A percentile compares a stretch with the other conserved stretches of the same genome.
phyloP scores from a whole-genome alignment of 2,113 vertebrate genomes.

The Aplodontia rufa region DNA sequence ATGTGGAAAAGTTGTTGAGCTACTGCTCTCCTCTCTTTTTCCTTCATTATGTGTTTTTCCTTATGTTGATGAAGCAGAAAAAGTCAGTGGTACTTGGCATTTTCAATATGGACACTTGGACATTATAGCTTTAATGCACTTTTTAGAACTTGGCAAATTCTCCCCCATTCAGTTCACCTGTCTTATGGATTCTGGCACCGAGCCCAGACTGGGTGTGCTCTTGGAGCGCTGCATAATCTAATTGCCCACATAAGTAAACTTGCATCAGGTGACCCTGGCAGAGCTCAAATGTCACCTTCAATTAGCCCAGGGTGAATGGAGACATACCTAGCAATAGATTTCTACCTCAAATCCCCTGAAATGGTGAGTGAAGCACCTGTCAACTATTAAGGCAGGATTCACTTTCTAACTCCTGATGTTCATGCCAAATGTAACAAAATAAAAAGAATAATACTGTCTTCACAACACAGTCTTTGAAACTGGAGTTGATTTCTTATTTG shows the following conservation, averaged over 20 bases:
- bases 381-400: constrained; percentile 4
- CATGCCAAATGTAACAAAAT: background rate
- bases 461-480: background rate
- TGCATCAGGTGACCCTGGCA: background rate
- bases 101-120: background rate
- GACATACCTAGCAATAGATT: background rate
- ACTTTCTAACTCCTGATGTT: background rate
- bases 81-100: background rate
- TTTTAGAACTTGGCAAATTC: background rate
- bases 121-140: background rate
- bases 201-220: background rate
- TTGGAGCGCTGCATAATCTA: background rate
- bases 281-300: background rate
- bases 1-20: no score
- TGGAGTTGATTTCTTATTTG: background rate
- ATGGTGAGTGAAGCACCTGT: background rate
- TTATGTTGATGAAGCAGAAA: background rate
- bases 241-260: background rate
- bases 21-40: no score
- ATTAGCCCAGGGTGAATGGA: background rate
- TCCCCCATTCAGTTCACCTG: background rate
- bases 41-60: no score
- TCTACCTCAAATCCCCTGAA: background rate
- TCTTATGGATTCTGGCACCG: background rate
- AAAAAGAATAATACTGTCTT: background rate